A percentile compares a stretch with the other conserved stretches of the same genome.
Evolutionary conservation across 1,140 invertebrate species (phyloP).

Genomic region (Spodoptera frugiperda): DNA sequence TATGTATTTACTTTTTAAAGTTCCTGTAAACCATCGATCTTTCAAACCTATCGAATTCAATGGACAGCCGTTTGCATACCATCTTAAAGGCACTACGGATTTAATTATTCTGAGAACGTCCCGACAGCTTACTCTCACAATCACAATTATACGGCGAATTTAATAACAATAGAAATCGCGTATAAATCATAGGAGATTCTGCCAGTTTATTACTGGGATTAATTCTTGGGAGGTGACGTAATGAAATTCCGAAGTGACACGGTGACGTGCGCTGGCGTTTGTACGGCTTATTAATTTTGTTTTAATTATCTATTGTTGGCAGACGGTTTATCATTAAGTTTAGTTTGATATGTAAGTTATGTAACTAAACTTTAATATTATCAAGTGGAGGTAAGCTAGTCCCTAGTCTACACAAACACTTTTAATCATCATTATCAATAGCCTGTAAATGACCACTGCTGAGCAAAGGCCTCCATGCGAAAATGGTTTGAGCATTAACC

Average conservation of each 20-base stretch:
- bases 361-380: not conserved
- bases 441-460: too few relatives aligned
- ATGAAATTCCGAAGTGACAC: constrained; percentile 43
- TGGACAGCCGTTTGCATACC: too few relatives aligned
- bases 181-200: constrained; percentile 33
- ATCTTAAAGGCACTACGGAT: too few relatives aligned
- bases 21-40: too few relatives aligned
- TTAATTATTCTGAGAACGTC: not conserved
- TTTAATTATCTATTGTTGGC: constrained; percentile 39
- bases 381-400: not conserved
- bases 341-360: not conserved
- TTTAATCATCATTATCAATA: too few relatives aligned
- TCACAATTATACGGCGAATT: constrained; percentile 18
- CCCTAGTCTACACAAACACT: too few relatives aligned
- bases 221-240: constrained; percentile 33
- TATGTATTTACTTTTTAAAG: too few relatives aligned
- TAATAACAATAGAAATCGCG: constrained; percentile 33
- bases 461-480: too few relatives aligned
- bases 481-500: too few relatives aligned
- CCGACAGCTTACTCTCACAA: not conserved
- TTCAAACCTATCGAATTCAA: too few relatives aligned
- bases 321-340: constrained; percentile 20
- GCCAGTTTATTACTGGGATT: constrained; percentile 41
- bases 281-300: constrained; percentile 37
- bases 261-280: constrained; percentile 28